Base-by-base conservation (phyloP, 1,140 invertebrate species). In the Aradophagus sp. region DNA sequence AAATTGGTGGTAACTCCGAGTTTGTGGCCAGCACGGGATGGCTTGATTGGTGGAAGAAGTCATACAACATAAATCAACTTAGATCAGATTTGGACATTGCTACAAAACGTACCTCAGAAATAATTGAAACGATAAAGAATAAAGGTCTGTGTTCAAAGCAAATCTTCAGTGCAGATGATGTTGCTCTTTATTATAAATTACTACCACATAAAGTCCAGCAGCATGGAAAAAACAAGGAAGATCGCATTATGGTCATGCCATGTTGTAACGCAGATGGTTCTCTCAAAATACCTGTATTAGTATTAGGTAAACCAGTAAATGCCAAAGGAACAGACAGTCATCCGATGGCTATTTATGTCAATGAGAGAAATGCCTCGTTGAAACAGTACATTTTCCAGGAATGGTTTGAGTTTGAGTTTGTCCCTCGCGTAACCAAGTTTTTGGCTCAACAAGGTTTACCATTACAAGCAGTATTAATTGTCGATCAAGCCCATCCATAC, bases 341-440 rank as follows among this genome's bases (percentile, higher is more conserved):
- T 38, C 29, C 74, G 8, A 55, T 72, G 34, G 73, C 65, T 1
- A 41, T 12, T 14, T 82, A 80, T 47, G 31, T 42, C 2, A 27
- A 45, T 11, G 74, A 77, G 56, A 70, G 39, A 56, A 61, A 66
- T 36, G 75, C 73, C 12, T 80, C 73, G 73, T 50, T 80, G 38
- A 71, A 68, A n/a, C 14, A 29, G n/a, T 11, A 15, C 0, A 61
- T 79, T 38, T 80, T 80, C 59, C 52, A 69, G 29, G 44, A 61
- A n/a, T 80, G 78, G 77, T 78, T 79, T 47, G 31, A 63, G 5
- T 70, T 45, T 2, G 55, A 74, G 48, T 80, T 81, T 47, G 69
- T 81, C 14, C 76, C 72, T 12, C 2, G 44, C 20, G 75, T 77
- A 3, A 73, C 73, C 31, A 15, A 17, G 10, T 75, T 74, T 68